Base-by-base conservation (phyloP, 2,888 invertebrate species). In the Lobophora halterata region DNA sequence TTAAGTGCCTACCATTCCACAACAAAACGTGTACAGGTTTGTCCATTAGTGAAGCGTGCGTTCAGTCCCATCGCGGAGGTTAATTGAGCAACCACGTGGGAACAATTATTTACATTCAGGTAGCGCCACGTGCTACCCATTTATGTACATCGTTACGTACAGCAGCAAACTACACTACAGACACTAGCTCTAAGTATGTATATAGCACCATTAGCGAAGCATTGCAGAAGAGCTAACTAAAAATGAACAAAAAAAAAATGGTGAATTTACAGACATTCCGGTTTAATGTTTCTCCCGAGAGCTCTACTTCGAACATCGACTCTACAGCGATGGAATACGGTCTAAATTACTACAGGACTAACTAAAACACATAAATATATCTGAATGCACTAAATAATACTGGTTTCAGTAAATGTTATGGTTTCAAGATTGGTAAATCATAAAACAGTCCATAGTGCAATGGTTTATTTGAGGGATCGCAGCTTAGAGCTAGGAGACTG, bases 171-270 rank as follows among this genome's bases (percentile, higher is more conserved):
- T 46, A 46, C 35, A 51, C 39, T 49, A 53, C 45, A 49, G 46
- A 54, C 50, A 58, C 46, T 46, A 24, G 5, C 27, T 28, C 52
- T 52, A 54, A 55, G 33, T 48, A 16, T 31, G 49, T 59, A 48
- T 57, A 68, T 53, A 72, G 52, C 62, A 58, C 65, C 63, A 72
- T 71, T 65, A 62, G 77, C 73, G 62, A 79, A 77, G 82, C 85
- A 73, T 66, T 81, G 81, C 79, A 64, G 78, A 78, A 68, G 65
- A 73, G 70, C 79, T 77, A 79, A 80, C 79, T 80, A 81, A 82
- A 83, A 85, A 81, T 80, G 76, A 82, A 82, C 79, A 80, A 82
- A n/a, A n/a, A 79, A 79, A 80, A 79, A 73, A 83, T 73, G 61
- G 73, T 73, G 74, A 80, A 79, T 83, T 81, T 81, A 75, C 82